These are phyloP conservation scores for Phymorhynchus buccinoides DNA, from an alignment of 1,140 invertebrate species.

Conservation along the genomic window DNA sequence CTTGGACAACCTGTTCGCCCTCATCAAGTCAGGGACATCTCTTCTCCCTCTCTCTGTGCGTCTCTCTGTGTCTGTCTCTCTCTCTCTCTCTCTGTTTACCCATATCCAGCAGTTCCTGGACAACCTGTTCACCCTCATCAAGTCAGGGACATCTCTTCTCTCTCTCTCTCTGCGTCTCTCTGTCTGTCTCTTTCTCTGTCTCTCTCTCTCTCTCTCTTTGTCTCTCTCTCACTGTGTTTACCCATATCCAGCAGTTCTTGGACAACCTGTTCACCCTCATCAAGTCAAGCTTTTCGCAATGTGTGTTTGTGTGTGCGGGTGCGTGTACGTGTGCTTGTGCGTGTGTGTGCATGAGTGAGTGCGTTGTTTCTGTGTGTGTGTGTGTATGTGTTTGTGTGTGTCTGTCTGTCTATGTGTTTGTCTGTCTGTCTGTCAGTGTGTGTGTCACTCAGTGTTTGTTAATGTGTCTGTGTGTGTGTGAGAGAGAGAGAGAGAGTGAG, in stretches of 20 bases:
- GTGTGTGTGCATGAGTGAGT: too few species aligned
- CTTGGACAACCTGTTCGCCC: constrained; percentile 83
- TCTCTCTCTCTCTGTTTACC: neutral
- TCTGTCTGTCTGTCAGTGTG: neutral
- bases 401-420: neutral
- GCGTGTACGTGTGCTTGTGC: too few species aligned
- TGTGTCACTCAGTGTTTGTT: neutral
- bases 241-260: too few species aligned
- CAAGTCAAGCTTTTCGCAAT: neutral
- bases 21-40: constrained; percentile 74
- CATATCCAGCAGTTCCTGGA: too few species aligned
- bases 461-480: neutral
- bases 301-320: too few species aligned
- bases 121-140: too few species aligned
- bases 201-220: neutral
- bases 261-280: too few species aligned
- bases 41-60: too few species aligned
- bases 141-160: neutral
- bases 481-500: neutral
- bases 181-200: too few species aligned
- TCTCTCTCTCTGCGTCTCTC: too few species aligned
- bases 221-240: neutral
- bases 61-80: neutral
- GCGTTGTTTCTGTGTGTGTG: neutral
- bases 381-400: neutral